Percentiles rank a stretch among this genome's conserved stretches.
Evolutionary conservation across 2,797 vertebrate species (phyloP).

Genomic region (Antennarius maculatus): DNA sequence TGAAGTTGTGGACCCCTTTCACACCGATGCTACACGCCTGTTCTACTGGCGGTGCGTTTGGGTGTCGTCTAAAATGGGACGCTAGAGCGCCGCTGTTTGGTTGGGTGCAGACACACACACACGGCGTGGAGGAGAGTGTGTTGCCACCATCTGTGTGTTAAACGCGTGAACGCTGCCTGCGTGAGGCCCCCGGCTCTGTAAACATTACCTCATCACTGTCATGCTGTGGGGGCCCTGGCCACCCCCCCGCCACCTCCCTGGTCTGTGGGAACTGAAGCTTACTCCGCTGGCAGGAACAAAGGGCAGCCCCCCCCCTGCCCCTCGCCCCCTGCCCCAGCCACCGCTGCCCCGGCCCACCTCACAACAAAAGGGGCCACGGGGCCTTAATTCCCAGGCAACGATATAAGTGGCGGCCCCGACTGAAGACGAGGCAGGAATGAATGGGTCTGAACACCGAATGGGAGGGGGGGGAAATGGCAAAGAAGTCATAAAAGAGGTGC

Average conservation of each 20-base stretch:
- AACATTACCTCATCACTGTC: conserved; percentile 83
- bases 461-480: conserved; percentile 71
- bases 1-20: no score
- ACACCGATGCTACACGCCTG: no score
- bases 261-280: conserved; percentile 89
- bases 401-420: conserved; percentile 86
- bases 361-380: conserved; percentile 84
- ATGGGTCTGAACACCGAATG: conserved; percentile 75
- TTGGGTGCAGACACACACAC: no score
- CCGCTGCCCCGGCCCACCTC: conserved; percentile 77
- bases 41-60: no score
- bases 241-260: conserved; percentile 30
- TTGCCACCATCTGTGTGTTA: conserved; percentile 3
- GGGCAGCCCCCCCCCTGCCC: conserved; percentile 78
- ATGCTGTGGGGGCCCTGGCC: conserved; percentile 30
- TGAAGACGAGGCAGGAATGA: conserved; percentile 83
- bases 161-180: conserved; percentile 33
- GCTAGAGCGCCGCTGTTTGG: no score
- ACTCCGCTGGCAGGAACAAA: conserved; percentile 88
- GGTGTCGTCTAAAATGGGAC: no score
- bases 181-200: conserved; percentile 62
- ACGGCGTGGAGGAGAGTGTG: no score
- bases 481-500: conserved; percentile 82
- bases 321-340: conserved; percentile 76
- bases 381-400: conserved; percentile 91